Conservation (phyloP, 2,113 vertebrate genomes). For the Solea solea region DNA sequence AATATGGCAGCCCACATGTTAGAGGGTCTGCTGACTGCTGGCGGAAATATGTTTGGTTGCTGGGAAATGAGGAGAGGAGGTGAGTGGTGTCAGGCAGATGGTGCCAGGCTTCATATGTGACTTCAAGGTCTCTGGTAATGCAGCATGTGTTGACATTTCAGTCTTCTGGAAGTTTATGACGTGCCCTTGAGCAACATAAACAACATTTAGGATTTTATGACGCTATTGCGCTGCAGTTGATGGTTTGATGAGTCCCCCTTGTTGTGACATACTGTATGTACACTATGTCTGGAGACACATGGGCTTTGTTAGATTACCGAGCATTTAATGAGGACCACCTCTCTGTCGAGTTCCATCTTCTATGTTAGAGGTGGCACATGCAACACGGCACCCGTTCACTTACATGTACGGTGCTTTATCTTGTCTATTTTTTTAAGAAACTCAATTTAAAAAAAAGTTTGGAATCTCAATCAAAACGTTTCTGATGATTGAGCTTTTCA, state of each 20-base stretch:
- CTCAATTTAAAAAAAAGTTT: not conserved
- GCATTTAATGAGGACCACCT: too few species aligned
- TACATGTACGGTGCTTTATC: too few species aligned
- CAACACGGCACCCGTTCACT: too few species aligned
- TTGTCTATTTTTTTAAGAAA: too few species aligned
- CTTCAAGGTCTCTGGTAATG: constrained; percentile 23
- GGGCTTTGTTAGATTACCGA: too few species aligned
- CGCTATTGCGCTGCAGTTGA: too few species aligned
- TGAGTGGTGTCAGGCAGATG: constrained; percentile 56
- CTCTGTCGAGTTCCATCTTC: too few species aligned
- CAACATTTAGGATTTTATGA: too few species aligned
- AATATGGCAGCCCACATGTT: constrained; percentile 46
- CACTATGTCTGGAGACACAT: too few species aligned
- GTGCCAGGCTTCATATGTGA: constrained; percentile 21
- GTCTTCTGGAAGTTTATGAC: not conserved
- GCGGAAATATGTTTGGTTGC: constrained; percentile 10
- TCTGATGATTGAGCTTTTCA: not conserved
- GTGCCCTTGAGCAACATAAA: not conserved
- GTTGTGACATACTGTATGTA: too few species aligned
- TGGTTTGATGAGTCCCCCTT: too few species aligned
- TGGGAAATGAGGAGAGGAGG: constrained; percentile 24
- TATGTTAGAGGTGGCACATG: too few species aligned
- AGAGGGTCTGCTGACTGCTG: constrained; percentile 18
- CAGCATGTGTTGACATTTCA: constrained; percentile 37
- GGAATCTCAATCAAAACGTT: not conserved